Base-by-base conservation (phyloP, 2,113 vertebrate species). In the Phalacrocorax brasilianus region DNA sequence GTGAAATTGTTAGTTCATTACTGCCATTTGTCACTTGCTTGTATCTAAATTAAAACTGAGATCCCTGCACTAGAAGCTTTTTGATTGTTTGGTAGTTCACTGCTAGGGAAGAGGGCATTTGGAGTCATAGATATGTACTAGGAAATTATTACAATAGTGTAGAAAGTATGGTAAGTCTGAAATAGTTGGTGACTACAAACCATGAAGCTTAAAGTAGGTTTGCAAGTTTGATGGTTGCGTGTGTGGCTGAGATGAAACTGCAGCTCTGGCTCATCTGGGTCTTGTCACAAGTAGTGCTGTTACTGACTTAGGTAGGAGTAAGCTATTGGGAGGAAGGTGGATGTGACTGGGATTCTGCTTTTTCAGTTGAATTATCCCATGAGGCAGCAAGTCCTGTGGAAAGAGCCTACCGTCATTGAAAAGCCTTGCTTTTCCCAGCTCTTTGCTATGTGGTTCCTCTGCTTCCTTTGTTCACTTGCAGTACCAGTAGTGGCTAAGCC, bases 181-280 rank as follows among this genome's bases (percentile, higher is more conserved):
- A 83, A 16, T 27, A 76, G 38, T 6, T 68, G 26, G 33, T 75
- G 73, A 38, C 38, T 63, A 35, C 22, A 40, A 67, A 45, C 21
- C 3, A 4, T 6, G 14, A 74, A 74, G 44, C 42, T 73, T 88
- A 23, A 45, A 63, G 59, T 23, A 77, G 30, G 12, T 73, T 70
- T 76, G 14, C 20, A 52, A 18, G 20, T 55, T 80, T 1, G 9
- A 1, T 77, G 58, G 23, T 32, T 85, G 61, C 11, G 1, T 8
- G 30, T 85, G 74, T 24, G 0, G 1, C 74, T 38, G 59, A 84
- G 68, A 4, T 35, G 45, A 38, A 76, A 19, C 58, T 68, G 56
- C 32, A 47, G 2, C 26, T 83, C 33, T 53, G 52, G 45, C 28
- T 80, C 12, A 4, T 42, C 42, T 1, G 0, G 1, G 0, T 47